These are phyloP conservation scores for Proteles cristata DNA, from an alignment of 2,113 vertebrate genomes.

Conservation along the genomic window DNA sequence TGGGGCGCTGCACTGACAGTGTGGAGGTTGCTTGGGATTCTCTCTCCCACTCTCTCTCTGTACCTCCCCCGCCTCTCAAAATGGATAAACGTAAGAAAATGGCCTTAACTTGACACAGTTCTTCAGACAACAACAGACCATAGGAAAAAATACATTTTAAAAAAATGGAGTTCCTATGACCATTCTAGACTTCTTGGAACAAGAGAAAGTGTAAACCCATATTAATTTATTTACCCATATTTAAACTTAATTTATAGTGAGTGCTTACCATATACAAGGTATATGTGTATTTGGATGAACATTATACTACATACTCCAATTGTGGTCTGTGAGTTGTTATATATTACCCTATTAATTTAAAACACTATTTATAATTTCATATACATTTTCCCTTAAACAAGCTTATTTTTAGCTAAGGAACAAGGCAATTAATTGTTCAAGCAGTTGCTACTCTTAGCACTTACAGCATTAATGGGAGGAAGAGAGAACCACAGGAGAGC, in stretches of 20 bases:
- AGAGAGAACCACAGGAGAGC: constrained; percentile 38
- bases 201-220: background rate
- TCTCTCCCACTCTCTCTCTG: fast-evolving
- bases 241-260: background rate
- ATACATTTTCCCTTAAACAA: constrained; percentile 29
- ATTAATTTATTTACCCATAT: background rate
- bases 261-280: background rate
- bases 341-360: background rate
- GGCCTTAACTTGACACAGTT: background rate
- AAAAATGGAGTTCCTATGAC: background rate
- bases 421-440: constrained; percentile 75
- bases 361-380: background rate
- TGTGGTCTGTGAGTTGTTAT: background rate
- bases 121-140: background rate
- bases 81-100: background rate
- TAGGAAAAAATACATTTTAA: background rate
- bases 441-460: constrained; percentile 25
- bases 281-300: background rate
- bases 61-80: too few relatives aligned
- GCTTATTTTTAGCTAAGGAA: constrained; percentile 61
- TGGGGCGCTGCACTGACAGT: too few relatives aligned
- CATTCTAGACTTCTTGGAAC: background rate
- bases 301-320: background rate
- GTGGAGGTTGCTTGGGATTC: too few relatives aligned
- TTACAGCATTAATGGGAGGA: constrained; percentile 61